A percentile compares a stretch with the other conserved stretches of the same genome.
phyloP scores from a whole-genome alignment of 2,888 invertebrate species.

The Drosophila emarginata region DNA sequence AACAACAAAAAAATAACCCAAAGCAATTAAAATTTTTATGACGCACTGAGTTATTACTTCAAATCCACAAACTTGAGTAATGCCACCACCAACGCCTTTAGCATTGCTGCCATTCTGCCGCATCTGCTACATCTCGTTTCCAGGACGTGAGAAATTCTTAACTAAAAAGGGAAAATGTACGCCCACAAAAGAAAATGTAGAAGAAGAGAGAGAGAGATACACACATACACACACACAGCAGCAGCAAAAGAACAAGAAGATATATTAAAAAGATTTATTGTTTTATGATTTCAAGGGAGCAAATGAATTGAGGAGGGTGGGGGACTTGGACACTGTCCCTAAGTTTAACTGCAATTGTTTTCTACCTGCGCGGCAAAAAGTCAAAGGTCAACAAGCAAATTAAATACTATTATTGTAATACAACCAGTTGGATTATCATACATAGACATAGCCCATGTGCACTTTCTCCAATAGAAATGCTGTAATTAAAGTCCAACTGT shows the following conservation, averaged over 20 bases:
- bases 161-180: slow-evolving; percentile 65
- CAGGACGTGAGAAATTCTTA: slow-evolving; percentile 69
- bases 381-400: slow-evolving; percentile 34
- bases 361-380: slow-evolving; percentile 38
- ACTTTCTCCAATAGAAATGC: slow-evolving; percentile 56
- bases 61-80: slow-evolving; percentile 79
- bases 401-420: slow-evolving; percentile 7
- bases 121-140: neutral
- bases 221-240: slow-evolving; percentile 21
- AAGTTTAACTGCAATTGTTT: slow-evolving; percentile 43
- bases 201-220: too few relatives aligned
- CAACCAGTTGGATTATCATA: neutral
- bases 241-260: slow-evolving; percentile 37
- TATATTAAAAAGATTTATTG: slow-evolving; percentile 76
- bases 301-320: slow-evolving; percentile 16
- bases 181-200: slow-evolving; percentile 51
- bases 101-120: slow-evolving; percentile 8
- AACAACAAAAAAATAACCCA: slow-evolving; percentile 51
- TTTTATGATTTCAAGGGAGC: slow-evolving; percentile 60
- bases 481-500: slow-evolving; percentile 73
- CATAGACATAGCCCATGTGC: slow-evolving; percentile 12
- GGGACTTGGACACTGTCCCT: neutral
- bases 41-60: slow-evolving; percentile 78
- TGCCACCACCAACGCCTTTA: slow-evolving; percentile 60
- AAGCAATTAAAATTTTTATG: slow-evolving; percentile 79